Evolutionary conservation across 2,113 vertebrate species (phyloP).

Genomic region (Clarias gariepinus): DNA sequence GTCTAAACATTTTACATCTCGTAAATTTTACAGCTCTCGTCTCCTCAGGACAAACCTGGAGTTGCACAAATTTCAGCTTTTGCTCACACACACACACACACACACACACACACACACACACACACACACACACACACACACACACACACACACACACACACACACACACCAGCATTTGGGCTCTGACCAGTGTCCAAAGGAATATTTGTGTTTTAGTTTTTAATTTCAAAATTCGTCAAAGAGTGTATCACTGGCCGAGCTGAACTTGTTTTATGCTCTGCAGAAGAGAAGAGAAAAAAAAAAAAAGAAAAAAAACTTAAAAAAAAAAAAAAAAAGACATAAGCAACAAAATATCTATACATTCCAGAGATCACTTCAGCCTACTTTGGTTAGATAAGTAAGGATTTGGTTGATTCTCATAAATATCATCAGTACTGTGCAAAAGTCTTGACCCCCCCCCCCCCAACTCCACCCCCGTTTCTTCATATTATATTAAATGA

Average conservation of each 20-base stretch:
- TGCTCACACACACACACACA: slow-evolving; percentile 54
- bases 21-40: too few relatives aligned
- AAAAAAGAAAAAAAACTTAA: not conserved
- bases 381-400: not conserved
- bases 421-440: not conserved
- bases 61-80: slow-evolving; percentile 64
- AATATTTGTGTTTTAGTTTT: slow-evolving; percentile 1
- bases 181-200: not conserved
- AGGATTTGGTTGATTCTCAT: not conserved
- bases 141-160: not conserved
- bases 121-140: slow-evolving; percentile 12
- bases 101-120: slow-evolving; percentile 51
- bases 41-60: slow-evolving; percentile 58
- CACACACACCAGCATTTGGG: slow-evolving; percentile 55
- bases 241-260: not conserved
- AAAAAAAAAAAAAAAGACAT: not conserved
- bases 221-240: slow-evolving; percentile 6
- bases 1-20: not conserved
- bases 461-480: too few relatives aligned
- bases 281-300: slow-evolving; percentile 17
- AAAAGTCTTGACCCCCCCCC: too few relatives aligned
- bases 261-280: slow-evolving; percentile 38
- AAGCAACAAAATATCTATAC: not conserved
- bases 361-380: slow-evolving; percentile 42
- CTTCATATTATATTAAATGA: too few relatives aligned